phyloP scores from a whole-genome alignment of 2,888 invertebrate species.

The Steinernema carpocapsae region DNA sequence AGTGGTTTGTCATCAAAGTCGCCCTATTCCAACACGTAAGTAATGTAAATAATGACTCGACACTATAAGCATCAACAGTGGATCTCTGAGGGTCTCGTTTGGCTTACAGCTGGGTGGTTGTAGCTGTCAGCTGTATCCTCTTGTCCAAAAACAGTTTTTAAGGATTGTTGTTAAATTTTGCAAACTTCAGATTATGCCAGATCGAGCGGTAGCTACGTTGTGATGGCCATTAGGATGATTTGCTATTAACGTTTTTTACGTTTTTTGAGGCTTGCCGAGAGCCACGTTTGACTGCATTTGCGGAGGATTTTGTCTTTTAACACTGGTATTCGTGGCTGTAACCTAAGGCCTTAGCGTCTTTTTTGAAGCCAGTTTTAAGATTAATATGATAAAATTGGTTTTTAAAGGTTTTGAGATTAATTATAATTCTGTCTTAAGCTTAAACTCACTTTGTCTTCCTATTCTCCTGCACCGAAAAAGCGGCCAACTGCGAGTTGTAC shows the following conservation, averaged over 20 bases:
- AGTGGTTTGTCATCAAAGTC: background rate
- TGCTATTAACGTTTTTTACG: background rate
- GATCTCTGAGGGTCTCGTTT: background rate
- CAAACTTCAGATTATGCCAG: too few relatives aligned
- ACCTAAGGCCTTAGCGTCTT: too few relatives aligned
- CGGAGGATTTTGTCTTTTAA: too few relatives aligned
- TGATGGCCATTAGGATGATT: background rate
- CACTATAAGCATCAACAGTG: background rate
- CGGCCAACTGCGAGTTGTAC: background rate
- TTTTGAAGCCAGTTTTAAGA: too few relatives aligned
- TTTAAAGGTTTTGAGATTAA: background rate
- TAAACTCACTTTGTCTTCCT: background rate
- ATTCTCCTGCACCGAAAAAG: background rate
- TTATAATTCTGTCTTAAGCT: background rate
- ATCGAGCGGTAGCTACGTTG: background rate
- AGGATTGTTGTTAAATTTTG: background rate
- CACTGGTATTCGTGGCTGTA: too few relatives aligned
- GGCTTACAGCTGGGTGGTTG: background rate
- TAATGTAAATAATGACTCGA: conserved; percentile 11
- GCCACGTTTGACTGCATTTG: too few relatives aligned
- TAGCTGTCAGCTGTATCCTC: background rate
- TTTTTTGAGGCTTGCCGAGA: too few relatives aligned
- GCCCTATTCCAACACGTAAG: background rate
- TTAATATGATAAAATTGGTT: background rate
- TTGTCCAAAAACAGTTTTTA: too few relatives aligned